phyloP scores from a whole-genome alignment of 2,888 invertebrate genomes.

The Anarsia innoxiella region DNA sequence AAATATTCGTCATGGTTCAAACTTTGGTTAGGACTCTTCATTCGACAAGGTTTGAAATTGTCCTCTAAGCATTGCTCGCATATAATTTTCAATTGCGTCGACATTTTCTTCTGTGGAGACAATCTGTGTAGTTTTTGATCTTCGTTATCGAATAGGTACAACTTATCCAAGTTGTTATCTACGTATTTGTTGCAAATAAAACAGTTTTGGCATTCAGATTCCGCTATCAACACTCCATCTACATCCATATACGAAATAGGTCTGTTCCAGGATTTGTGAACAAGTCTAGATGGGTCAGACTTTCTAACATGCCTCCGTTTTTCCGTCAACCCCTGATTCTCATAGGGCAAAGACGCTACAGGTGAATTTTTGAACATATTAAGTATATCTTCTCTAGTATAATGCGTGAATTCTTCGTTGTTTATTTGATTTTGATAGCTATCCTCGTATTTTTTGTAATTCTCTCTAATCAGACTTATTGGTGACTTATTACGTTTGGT shows the following conservation, averaged over 20 bases:
- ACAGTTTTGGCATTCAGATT: conserved; percentile 47
- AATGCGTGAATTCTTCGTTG: conserved; percentile 36
- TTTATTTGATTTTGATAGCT: conserved; percentile 26
- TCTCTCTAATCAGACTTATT: conserved; percentile 39
- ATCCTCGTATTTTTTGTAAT: conserved; percentile 33
- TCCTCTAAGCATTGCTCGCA: conserved; percentile 52
- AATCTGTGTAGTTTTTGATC: conserved; percentile 58
- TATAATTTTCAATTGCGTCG: conserved; percentile 54
- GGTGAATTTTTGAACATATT: conserved; percentile 68
- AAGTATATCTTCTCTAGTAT: conserved; percentile 56
- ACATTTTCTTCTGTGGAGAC: conserved; percentile 44
- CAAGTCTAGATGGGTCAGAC: conserved; percentile 51
- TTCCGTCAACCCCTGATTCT: conserved; percentile 33
- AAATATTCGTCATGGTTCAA: conserved; percentile 56
- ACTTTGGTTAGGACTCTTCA: conserved; percentile 53
- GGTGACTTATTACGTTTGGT: conserved; percentile 46
- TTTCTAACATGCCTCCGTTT: conserved; percentile 58
- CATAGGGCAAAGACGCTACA: conserved; percentile 49
- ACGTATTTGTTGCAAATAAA: conserved; percentile 56
- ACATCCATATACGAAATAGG: conserved; percentile 37
- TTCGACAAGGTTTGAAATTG: conserved; percentile 48
- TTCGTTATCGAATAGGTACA: conserved; percentile 63
- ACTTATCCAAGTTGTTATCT: conserved; percentile 43
- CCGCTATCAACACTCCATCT: conserved; percentile 40
- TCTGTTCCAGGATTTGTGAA: conserved; percentile 41